Evolutionary conservation across 2,797 vertebrate species (phyloP).

Genomic region (Podarcis siculus): DNA sequence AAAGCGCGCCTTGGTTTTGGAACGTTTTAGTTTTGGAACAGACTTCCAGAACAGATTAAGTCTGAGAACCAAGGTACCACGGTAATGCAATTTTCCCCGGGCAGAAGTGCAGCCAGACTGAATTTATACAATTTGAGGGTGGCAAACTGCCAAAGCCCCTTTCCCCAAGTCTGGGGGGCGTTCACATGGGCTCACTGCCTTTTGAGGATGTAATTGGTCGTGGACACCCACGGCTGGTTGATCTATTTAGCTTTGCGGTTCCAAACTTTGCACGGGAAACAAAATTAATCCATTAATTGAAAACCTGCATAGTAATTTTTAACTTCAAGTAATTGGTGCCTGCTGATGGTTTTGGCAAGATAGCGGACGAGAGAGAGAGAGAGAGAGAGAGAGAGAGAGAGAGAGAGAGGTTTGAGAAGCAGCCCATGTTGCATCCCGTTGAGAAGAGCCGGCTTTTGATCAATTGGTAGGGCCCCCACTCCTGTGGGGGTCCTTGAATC

Average conservation of each 20-base stretch:
- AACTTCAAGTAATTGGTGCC: slow-evolving; percentile 55
- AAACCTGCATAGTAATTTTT: slow-evolving; percentile 68
- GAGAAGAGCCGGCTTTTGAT: background rate
- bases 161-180: background rate
- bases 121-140: background rate
- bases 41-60: no score
- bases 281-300: slow-evolving; percentile 57
- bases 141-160: background rate
- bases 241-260: slow-evolving; percentile 68
- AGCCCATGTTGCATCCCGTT: background rate
- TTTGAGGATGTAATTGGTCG: background rate
- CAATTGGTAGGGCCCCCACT: background rate
- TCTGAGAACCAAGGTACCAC: no score
- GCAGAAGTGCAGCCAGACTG: background rate
- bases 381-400: no score
- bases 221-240: slow-evolving; percentile 24
- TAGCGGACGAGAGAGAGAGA: background rate
- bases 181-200: background rate
- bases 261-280: slow-evolving; percentile 61
- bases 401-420: background rate
- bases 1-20: no score
- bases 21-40: no score
- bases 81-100: no score
- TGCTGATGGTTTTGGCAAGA: background rate
- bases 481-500: fast-evolving